phyloP scores from a whole-genome alignment of 2,113 vertebrate species.

The Poeciliopsis prolifica region DNA sequence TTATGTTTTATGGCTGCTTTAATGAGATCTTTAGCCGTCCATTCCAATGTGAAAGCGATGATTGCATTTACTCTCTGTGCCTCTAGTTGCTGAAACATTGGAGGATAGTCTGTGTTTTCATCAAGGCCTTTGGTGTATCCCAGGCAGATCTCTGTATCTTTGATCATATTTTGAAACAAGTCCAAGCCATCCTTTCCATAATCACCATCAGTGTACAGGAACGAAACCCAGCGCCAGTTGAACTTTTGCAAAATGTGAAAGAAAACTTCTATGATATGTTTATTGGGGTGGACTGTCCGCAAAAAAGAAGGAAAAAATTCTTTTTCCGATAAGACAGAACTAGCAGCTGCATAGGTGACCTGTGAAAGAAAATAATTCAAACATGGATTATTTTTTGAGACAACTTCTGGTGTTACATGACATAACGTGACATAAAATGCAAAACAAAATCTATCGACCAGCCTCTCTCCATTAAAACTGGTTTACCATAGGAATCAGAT shows the following conservation, averaged over 20 bases:
- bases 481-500: slow-evolving; percentile 81
- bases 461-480: no score
- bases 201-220: slow-evolving; percentile 72
- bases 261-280: slow-evolving; percentile 75
- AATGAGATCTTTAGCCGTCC: not conserved
- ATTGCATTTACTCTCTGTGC: slow-evolving; percentile 59
- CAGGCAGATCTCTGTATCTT: slow-evolving; percentile 66
- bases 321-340: slow-evolving; percentile 70
- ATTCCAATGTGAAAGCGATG: slow-evolving; percentile 49
- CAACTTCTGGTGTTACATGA: no score
- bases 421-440: no score
- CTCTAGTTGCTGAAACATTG: slow-evolving; percentile 63
- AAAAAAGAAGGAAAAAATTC: slow-evolving; percentile 81
- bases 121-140: slow-evolving; percentile 71
- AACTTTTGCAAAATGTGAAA: slow-evolving; percentile 78
- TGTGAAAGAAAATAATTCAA: slow-evolving; percentile 46
- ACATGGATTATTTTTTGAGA: no score
- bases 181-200: slow-evolving; percentile 69
- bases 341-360: slow-evolving; percentile 83
- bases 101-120: slow-evolving; percentile 10
- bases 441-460: no score
- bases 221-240: slow-evolving; percentile 84
- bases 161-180: slow-evolving; percentile 66
- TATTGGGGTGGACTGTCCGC: slow-evolving; percentile 80
- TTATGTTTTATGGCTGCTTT: no score